phyloP scores from a whole-genome alignment of 2,797 vertebrate species.

The Thamnophis elegans region DNA sequence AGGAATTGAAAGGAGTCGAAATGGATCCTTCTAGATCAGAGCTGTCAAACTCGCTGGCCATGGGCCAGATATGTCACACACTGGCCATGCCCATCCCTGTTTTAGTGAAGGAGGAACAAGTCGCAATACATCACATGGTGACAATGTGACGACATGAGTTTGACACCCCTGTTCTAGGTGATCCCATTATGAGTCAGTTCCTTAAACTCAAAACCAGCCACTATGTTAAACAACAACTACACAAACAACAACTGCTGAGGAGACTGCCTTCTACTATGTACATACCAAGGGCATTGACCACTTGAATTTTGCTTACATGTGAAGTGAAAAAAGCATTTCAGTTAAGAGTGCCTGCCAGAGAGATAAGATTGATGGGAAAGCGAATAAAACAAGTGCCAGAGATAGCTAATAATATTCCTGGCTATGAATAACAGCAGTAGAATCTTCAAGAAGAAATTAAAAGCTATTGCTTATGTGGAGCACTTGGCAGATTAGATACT shows the following conservation, averaged over 20 bases:
- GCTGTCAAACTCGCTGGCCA: too few species aligned
- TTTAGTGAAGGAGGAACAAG: too few species aligned
- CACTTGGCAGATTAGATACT: neutral
- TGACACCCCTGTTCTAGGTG: neutral
- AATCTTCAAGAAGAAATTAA: neutral
- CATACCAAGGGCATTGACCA: neutral
- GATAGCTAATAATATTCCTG: neutral
- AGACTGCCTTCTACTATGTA: neutral
- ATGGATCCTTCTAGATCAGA: neutral
- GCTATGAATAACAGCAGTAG: neutral
- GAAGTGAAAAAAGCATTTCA: neutral
- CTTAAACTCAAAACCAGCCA: neutral
- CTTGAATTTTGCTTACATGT: neutral
- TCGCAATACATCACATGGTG: too few species aligned
- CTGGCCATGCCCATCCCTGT: too few species aligned
- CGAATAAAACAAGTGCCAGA: neutral
- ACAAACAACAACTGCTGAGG: neutral
- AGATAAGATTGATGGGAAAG: neutral
- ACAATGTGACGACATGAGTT: too few species aligned
- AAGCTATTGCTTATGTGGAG: neutral
- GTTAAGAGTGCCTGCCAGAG: neutral
- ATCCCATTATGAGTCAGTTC: neutral
- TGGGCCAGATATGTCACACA: too few species aligned
- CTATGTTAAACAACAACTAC: neutral
- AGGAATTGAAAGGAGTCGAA: too few species aligned